Conservation (phyloP, 2,888 invertebrate genomes). For the Tolmerus cingulatus region DNA sequence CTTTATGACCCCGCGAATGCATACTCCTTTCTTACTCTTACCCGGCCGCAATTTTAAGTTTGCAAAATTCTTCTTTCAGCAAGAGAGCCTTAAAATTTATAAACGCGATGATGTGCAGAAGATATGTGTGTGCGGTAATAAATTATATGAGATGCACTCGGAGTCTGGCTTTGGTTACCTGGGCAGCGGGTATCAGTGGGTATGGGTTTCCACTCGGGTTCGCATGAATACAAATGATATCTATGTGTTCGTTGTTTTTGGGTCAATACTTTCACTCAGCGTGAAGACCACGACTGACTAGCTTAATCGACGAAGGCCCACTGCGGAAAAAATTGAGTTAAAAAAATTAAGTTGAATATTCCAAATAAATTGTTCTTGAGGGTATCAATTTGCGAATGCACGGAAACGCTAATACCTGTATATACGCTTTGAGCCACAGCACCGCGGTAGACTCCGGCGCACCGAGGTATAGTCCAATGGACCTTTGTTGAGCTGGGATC, state of each 20-base stretch:
- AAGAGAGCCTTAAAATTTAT: constrained; percentile 27
- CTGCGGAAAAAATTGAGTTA: constrained; percentile 37
- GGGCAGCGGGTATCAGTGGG: background rate
- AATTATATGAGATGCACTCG: constrained; percentile 34
- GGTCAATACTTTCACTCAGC: constrained; percentile 49
- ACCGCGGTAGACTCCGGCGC: background rate
- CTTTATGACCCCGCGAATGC: constrained; percentile 41
- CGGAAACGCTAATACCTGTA: constrained; percentile 15
- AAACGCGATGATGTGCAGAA: constrained; percentile 41
- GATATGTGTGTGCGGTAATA: constrained; percentile 37
- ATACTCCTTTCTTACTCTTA: constrained; percentile 14
- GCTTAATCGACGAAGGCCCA: constrained; percentile 32
- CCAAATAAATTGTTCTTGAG: constrained; percentile 39
- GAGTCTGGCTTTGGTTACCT: background rate
- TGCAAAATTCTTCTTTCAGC: constrained; percentile 12
- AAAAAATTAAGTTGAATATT: constrained; percentile 41
- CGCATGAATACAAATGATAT: background rate
- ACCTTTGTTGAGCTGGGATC: constrained; percentile 24
- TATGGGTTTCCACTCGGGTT: background rate
- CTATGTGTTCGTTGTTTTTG: constrained; percentile 44
- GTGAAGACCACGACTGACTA: constrained; percentile 41
- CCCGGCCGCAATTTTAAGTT: background rate
- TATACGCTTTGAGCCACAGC: background rate
- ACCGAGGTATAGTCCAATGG: constrained; percentile 14
- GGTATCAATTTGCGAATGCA: constrained; percentile 47